A percentile compares a stretch with the other conserved stretches of the same genome.
Conservation (phyloP, 92 coral and sea anemone genomes). For the Hydrozoanthus gracilis region DNA sequence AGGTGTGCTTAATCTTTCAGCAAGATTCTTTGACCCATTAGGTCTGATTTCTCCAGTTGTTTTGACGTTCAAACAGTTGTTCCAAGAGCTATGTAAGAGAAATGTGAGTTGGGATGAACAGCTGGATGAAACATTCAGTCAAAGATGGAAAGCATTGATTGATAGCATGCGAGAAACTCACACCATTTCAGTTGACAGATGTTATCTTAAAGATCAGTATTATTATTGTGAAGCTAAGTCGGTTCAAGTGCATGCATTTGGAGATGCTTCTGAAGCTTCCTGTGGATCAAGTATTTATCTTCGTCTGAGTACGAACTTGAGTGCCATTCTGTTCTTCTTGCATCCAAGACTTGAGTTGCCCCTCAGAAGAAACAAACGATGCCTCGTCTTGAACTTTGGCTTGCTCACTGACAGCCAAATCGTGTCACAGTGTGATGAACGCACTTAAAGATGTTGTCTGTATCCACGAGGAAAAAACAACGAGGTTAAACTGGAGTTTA, state of each 20-base stretch:
- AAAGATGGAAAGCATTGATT: constrained; percentile 27
- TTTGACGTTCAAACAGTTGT: constrained; percentile 41
- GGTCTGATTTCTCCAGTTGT: constrained; percentile 47
- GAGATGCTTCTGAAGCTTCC: constrained; percentile 49
- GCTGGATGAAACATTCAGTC: constrained; percentile 23
- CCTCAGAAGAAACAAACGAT: constrained; percentile 52
- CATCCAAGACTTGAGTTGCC: constrained; percentile 47
- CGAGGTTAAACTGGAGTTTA: constrained; percentile 23
- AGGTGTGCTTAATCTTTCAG: constrained; percentile 38
- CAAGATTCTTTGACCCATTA: constrained; percentile 49
- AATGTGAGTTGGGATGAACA: constrained; percentile 45
- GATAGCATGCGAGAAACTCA: constrained; percentile 17
- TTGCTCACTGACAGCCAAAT: constrained; percentile 31
- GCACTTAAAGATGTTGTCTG: neutral
- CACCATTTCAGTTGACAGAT: constrained; percentile 28
- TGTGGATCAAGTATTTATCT: constrained; percentile 55
- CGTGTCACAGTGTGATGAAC: constrained; percentile 28
- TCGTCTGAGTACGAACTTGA: constrained; percentile 25
- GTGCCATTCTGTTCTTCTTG: constrained; percentile 11
- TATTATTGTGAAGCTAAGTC: constrained; percentile 13
- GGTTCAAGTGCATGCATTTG: constrained; percentile 39
- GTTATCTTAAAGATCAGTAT: constrained; percentile 1
- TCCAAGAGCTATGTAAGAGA: constrained; percentile 49
- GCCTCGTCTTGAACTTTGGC: constrained; percentile 52
- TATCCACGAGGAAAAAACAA: neutral